A percentile compares a stretch with the other conserved stretches of the same genome.
These are phyloP conservation scores for Panagrolaimus sp. DNA, from an alignment of 1,140 invertebrate species.

Conservation along the genomic window DNA sequence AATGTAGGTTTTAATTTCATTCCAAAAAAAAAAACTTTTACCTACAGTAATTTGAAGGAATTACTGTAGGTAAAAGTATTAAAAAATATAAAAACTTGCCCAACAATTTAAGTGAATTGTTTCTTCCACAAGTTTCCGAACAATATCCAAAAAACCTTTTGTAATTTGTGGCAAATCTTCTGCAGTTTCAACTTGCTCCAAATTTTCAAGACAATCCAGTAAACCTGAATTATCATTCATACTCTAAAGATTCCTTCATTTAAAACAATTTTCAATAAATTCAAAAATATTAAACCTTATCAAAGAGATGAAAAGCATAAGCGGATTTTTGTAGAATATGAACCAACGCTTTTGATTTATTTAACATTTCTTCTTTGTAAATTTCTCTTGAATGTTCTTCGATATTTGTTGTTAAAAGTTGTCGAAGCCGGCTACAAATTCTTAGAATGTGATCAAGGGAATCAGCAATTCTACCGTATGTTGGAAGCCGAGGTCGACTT, in stretches of 20 bases:
- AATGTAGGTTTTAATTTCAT: too few species aligned
- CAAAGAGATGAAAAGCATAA: slow-evolving; percentile 9
- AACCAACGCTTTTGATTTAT: slow-evolving; percentile 6
- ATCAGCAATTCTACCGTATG: slow-evolving; percentile 1
- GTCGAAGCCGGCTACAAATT: slow-evolving; percentile 1
- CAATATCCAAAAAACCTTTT: slow-evolving; percentile 10
- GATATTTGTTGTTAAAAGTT: background rate
- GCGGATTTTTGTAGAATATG: slow-evolving; percentile 5
- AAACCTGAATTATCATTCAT: background rate
- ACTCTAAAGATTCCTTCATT: too few species aligned
- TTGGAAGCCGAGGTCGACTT: background rate
- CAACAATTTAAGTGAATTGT: slow-evolving; percentile 9
- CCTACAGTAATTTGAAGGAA: too few species aligned
- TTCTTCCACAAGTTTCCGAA: background rate
- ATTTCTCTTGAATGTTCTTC: background rate
- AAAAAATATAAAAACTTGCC: background rate
- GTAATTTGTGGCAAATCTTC: slow-evolving; percentile 9
- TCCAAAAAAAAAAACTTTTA: too few species aligned
- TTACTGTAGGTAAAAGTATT: too few species aligned
- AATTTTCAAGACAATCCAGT: slow-evolving; percentile 4
- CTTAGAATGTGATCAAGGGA: background rate
- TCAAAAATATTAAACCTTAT: background rate
- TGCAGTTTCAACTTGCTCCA: background rate
- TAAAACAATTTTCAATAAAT: too few species aligned
- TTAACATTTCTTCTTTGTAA: slow-evolving; percentile 1